Conservation (phyloP, 2,113 vertebrate genomes). For the Hyaena hyaena region DNA sequence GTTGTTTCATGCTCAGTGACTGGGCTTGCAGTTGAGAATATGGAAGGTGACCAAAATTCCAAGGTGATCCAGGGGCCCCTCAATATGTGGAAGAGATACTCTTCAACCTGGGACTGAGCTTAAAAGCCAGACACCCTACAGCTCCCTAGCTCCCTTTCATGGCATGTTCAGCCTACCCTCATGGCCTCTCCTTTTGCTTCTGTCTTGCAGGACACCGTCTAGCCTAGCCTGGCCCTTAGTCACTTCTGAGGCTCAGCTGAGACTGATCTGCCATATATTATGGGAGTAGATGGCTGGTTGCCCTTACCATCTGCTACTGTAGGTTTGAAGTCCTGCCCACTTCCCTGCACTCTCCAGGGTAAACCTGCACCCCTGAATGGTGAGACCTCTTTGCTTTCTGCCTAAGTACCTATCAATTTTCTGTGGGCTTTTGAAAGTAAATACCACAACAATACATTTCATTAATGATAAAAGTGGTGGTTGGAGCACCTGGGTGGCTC, state of each 20-base stretch:
- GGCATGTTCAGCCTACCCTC: background rate
- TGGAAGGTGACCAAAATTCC: background rate
- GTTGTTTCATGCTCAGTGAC: background rate
- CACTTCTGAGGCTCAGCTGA: background rate
- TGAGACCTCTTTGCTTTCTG: background rate
- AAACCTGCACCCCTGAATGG: background rate
- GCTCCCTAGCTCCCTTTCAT: background rate
- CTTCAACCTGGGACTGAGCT: background rate
- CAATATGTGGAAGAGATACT: background rate
- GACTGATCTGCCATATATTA: background rate
- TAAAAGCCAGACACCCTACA: background rate
- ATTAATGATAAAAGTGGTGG: constrained; percentile 32
- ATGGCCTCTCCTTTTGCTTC: background rate
- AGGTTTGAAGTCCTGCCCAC: background rate
- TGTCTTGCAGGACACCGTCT: background rate
- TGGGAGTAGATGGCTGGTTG: background rate
- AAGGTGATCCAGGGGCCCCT: background rate
- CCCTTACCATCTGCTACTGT: background rate
- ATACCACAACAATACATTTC: background rate
- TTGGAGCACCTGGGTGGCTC: too few relatives aligned
- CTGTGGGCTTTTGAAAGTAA: background rate
- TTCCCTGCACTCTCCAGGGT: background rate
- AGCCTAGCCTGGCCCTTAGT: background rate
- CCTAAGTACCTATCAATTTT: background rate
- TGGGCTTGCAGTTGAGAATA: background rate